Conservation (phyloP, 2,888 invertebrate species). For the Chaitophorus viminalis region DNA sequence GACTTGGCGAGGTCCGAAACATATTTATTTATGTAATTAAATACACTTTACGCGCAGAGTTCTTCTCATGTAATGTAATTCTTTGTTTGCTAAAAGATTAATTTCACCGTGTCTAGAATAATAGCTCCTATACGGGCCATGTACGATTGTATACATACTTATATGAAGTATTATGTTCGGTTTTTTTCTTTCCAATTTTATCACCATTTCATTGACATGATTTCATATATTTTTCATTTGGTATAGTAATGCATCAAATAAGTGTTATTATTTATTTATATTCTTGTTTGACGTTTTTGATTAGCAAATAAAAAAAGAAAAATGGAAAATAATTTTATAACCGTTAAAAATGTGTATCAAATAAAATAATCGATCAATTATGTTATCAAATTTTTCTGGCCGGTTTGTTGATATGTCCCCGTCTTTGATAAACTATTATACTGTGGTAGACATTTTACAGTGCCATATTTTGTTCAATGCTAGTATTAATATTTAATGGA, state of each 20-base stretch:
- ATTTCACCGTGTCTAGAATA: conserved; percentile 9
- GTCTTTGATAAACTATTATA: neutral
- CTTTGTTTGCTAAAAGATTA: neutral
- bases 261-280: neutral
- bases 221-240: neutral
- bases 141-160: neutral
- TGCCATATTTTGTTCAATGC: neutral
- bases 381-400: neutral
- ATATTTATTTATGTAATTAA: conserved; percentile 19
- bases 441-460: neutral
- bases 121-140: no score
- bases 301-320: neutral
- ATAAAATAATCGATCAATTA: conserved; percentile 6
- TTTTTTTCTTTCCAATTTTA: neutral
- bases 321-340: no score
- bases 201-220: neutral
- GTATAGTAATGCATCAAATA: neutral
- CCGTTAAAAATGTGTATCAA: neutral
- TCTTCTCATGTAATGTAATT: conserved; percentile 6
- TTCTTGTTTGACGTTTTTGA: neutral
- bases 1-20: neutral
- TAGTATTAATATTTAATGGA: neutral
- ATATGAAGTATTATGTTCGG: neutral
- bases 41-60: neutral
- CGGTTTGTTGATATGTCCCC: neutral